Evolutionary conservation across 2,797 vertebrate species (phyloP).

Genomic region (Loris lydekkerianus): DNA sequence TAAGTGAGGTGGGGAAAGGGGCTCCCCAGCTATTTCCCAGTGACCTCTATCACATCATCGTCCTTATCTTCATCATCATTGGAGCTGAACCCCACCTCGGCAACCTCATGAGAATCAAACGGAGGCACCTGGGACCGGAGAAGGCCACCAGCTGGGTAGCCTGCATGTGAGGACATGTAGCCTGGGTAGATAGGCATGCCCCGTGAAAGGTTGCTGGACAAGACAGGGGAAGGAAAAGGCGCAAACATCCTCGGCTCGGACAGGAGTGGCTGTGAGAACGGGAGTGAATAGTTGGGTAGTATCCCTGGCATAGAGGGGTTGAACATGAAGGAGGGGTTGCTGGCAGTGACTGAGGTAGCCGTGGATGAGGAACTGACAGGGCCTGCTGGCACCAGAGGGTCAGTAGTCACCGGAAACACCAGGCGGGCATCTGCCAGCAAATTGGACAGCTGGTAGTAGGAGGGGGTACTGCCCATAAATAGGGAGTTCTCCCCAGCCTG

Average conservation of each 20-base stretch:
- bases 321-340: slow-evolving; percentile 95
- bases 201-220: slow-evolving; percentile 92
- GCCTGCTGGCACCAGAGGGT: slow-evolving; percentile 92
- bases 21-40: slow-evolving; percentile 92
- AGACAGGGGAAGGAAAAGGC: slow-evolving; percentile 91
- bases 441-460: slow-evolving; percentile 95
- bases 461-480: slow-evolving; percentile 93
- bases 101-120: slow-evolving; percentile 91
- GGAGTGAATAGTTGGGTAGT: slow-evolving; percentile 94
- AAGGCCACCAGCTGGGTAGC: slow-evolving; percentile 90
- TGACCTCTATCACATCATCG: slow-evolving; percentile 98
- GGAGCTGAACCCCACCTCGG: slow-evolving; percentile 95
- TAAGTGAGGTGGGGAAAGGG: slow-evolving; percentile 72
- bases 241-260: slow-evolving; percentile 96
- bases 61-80: slow-evolving; percentile 93
- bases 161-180: slow-evolving; percentile 90
- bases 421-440: slow-evolving; percentile 95
- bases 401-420: slow-evolving; percentile 95
- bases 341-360: slow-evolving; percentile 93
- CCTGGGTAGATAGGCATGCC: slow-evolving; percentile 90
- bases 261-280: slow-evolving; percentile 95
- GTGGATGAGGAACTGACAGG: slow-evolving; percentile 92
- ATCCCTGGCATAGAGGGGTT: slow-evolving; percentile 95
- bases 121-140: slow-evolving; percentile 93
- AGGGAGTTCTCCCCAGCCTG: slow-evolving; percentile 94